These are phyloP conservation scores for Myiotriccus ornatus DNA, from an alignment of 2,797 vertebrate species.

Conservation along the genomic window DNA sequence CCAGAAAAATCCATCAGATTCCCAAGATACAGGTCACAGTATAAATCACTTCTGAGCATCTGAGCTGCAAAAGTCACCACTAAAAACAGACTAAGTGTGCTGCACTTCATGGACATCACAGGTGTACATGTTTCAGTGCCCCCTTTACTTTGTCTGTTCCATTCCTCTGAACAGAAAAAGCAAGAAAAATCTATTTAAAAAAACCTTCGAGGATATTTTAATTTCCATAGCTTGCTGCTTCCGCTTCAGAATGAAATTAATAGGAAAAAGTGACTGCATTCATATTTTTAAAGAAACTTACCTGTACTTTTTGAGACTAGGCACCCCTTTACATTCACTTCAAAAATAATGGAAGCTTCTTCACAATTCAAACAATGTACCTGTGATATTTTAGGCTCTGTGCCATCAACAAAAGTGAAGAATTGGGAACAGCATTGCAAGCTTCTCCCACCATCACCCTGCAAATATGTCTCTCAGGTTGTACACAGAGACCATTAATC, in stretches of 20 bases:
- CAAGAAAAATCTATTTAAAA: constrained; percentile 8
- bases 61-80: background rate
- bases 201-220: constrained; percentile 2
- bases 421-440: background rate
- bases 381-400: background rate
- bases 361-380: background rate
- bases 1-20: constrained; percentile 15
- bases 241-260: background rate
- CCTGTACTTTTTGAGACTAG: background rate
- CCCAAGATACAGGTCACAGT: background rate
- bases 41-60: constrained; percentile 6
- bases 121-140: background rate
- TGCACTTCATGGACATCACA: background rate
- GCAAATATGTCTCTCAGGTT: background rate
- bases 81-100: background rate
- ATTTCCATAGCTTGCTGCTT: constrained; percentile 30
- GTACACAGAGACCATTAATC: background rate
- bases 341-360: background rate
- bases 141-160: background rate
- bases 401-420: background rate
- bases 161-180: background rate
- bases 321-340: background rate
- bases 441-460: background rate
- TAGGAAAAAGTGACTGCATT: background rate
- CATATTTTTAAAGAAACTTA: background rate